Evolutionary conservation across 1,140 invertebrate species (phyloP), one percentile per base, ranked within the genome.

Genomic region (Heliconius hewitsoni): DNA sequence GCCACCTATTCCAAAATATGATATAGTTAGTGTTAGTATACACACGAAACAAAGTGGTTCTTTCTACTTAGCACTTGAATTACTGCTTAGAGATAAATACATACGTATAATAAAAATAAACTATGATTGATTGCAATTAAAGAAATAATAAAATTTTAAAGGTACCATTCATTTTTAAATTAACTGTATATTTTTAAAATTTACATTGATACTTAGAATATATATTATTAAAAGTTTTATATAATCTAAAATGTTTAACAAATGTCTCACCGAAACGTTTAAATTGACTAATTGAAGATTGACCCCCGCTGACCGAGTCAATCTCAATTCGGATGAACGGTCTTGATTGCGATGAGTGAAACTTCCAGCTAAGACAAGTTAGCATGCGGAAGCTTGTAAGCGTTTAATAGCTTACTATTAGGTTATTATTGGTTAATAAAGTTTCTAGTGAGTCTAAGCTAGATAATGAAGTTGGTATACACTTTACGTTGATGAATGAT

Each of bases 221-320:
- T 8, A 34, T 34, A 34, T 34, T 34, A 8, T 34, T 34, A 34
- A 34, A 34, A 34, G 0, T 19, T 52, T 52, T 18, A 52, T 57
- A 57, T 57, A 57, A 19, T 57, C n/a, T n/a, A 57, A 23, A 9
- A 57, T 57, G 8, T 57, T 9, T 57, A 23, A 4, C 55, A 1
- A 57, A 57, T 57, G 3, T 57, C 6, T 23, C n/a, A 57, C 8
- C 8, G n/a, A 57, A 57, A 57, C 55, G n/a, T 57, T 23, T 23
- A 9, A 23, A n/a, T n/a, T 37, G 39, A 46, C 70, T 78, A 83
- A 81, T 81, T 77, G 74, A 74, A 73, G 71, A 72, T 83, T 81
- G 76, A 76, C 77, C 72, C 77, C 50, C 78, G 73, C 30, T 77
- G 52, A 46, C 76, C 42, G 30, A 80, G 70, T 80, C 78, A 76